Conservation (phyloP, 2,113 vertebrate genomes). For the Gallinago undulata region DNA sequence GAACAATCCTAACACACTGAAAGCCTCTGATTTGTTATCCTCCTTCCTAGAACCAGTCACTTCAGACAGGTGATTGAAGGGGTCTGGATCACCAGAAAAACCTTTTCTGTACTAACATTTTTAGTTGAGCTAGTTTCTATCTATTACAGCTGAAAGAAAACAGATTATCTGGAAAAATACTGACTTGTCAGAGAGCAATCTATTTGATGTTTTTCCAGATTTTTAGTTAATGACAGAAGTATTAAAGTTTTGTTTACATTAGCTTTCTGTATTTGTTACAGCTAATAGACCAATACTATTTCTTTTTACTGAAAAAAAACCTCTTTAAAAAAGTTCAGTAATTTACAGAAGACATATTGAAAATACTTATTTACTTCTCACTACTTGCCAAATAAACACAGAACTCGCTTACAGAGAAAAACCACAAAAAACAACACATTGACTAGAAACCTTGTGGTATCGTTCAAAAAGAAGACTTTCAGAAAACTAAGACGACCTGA, state of each 20-base stretch:
- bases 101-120: neutral
- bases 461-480: neutral
- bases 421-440: neutral
- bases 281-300: neutral
- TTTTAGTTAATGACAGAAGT: neutral
- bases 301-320: neutral
- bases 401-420: neutral
- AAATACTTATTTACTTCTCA: neutral
- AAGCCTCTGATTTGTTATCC: neutral
- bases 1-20: neutral
- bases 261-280: neutral
- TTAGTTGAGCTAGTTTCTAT: neutral
- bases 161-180: neutral
- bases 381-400: neutral
- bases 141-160: neutral
- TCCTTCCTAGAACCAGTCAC: neutral
- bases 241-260: neutral
- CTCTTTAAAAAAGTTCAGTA: neutral
- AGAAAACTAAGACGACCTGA: neutral
- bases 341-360: neutral
- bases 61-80: neutral
- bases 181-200: neutral
- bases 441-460: neutral
- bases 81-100: neutral
- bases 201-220: neutral